Conservation (phyloP, 2,797 vertebrate species). For the Melanotaenia nigrans region DNA sequence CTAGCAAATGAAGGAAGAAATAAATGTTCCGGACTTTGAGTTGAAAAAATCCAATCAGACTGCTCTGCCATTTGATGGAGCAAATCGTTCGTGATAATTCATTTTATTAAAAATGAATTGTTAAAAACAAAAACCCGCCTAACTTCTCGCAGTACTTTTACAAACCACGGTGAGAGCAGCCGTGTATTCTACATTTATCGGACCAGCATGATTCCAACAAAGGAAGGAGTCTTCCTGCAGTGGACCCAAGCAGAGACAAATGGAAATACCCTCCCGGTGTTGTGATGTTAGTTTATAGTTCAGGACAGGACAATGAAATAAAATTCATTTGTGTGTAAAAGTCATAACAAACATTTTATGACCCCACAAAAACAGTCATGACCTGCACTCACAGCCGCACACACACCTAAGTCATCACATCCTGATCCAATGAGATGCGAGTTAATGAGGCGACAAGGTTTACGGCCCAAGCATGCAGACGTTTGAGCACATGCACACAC, state of each 20-base stretch:
- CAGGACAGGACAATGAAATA: constrained; percentile 49
- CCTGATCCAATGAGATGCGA: constrained; percentile 46
- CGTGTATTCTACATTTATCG: not conserved
- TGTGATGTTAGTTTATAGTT: constrained; percentile 43
- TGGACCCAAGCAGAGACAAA: constrained; percentile 10
- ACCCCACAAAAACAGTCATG: constrained; percentile 36
- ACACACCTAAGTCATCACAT: constrained; percentile 53
- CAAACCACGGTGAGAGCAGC: too few species aligned
- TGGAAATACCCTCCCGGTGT: constrained; percentile 29
- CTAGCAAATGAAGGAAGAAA: too few species aligned
- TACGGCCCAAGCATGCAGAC: constrained; percentile 47
- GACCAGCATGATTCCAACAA: not conserved
- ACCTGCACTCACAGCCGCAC: constrained; percentile 23
- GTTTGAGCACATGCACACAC: constrained; percentile 32
- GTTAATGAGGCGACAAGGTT: constrained; percentile 65
- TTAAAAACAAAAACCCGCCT: too few species aligned
- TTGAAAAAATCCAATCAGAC: too few species aligned
- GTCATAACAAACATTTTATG: constrained; percentile 58
- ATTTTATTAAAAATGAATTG: too few species aligned
- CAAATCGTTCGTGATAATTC: too few species aligned
- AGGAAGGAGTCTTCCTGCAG: not conserved
- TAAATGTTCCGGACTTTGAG: too few species aligned
- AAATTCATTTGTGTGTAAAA: constrained; percentile 61
- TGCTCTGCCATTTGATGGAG: too few species aligned
- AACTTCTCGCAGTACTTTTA: too few species aligned